phyloP scores from a whole-genome alignment of 2,113 vertebrate species.

The Periophthalmus modestus region DNA sequence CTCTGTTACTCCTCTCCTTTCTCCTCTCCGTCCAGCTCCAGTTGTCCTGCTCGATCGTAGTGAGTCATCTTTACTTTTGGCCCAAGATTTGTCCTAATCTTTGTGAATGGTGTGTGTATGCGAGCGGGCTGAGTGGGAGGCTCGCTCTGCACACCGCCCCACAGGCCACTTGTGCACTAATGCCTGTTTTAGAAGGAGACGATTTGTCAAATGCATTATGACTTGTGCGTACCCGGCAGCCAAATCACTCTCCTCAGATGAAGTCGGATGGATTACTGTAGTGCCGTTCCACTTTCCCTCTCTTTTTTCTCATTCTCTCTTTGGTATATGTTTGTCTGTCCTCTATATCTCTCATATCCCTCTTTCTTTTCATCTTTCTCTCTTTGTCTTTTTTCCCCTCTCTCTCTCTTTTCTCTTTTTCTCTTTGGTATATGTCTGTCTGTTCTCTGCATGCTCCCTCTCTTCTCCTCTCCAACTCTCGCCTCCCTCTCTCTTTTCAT shows the following conservation, averaged over 20 bases:
- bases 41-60: constrained; percentile 68
- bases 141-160: constrained; percentile 76
- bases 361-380: neutral
- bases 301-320: constrained; percentile 39
- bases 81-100: constrained; percentile 74
- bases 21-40: constrained; percentile 61
- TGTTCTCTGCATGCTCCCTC: too few species aligned
- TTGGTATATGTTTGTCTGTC: neutral
- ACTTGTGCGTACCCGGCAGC: constrained; percentile 77
- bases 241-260: constrained; percentile 74
- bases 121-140: constrained; percentile 77
- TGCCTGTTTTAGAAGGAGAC: constrained; percentile 79
- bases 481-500: too few species aligned
- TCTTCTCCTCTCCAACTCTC: too few species aligned
- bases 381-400: constrained; percentile 34
- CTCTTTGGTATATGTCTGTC: too few species aligned
- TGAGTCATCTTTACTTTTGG: constrained; percentile 75
- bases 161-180: constrained; percentile 81
- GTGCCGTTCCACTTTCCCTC: constrained; percentile 67
- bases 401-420: neutral
- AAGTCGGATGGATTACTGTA: constrained; percentile 80
- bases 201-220: constrained; percentile 83
- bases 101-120: constrained; percentile 69
- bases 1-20: constrained; percentile 52
- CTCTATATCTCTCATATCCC: neutral